phyloP scores from a whole-genome alignment of 2,113 vertebrate genomes.

The Sinocyclocheilus anshuiensis region DNA sequence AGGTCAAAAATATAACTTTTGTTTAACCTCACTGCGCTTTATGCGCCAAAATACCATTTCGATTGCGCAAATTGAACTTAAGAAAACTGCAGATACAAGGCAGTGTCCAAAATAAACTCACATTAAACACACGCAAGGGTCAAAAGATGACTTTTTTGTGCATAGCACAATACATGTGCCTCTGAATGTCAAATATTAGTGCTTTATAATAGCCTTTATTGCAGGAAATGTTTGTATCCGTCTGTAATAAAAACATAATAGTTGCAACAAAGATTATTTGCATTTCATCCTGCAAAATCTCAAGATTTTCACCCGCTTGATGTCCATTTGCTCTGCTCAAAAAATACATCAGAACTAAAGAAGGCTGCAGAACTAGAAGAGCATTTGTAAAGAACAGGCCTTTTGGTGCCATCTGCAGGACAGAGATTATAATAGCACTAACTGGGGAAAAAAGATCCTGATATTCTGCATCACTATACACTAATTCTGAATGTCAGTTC shows the following conservation, averaged over 20 bases:
- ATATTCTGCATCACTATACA: not conserved
- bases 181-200: too few relatives aligned
- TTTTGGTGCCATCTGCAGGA: slow-evolving; percentile 50
- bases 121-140: not conserved
- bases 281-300: not conserved
- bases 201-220: not conserved
- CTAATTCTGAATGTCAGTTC: not conserved
- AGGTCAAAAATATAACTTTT: not conserved
- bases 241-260: not conserved
- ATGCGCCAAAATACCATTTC: not conserved
- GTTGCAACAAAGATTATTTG: not conserved
- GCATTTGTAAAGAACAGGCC: not conserved
- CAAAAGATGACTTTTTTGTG: not conserved
- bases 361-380: not conserved
- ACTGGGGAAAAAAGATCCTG: too few relatives aligned
- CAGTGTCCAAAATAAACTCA: not conserved
- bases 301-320: not conserved
- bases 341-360: not conserved
- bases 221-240: not conserved
- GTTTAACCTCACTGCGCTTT: not conserved
- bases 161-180: not conserved
- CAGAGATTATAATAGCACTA: not conserved
- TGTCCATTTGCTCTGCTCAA: not conserved
- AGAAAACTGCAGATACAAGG: not conserved
- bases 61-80: not conserved